Evolutionary conservation across 2,888 invertebrate species (phyloP), one percentile per base, ranked within the genome.

Genomic region (Andrena dorsata): DNA sequence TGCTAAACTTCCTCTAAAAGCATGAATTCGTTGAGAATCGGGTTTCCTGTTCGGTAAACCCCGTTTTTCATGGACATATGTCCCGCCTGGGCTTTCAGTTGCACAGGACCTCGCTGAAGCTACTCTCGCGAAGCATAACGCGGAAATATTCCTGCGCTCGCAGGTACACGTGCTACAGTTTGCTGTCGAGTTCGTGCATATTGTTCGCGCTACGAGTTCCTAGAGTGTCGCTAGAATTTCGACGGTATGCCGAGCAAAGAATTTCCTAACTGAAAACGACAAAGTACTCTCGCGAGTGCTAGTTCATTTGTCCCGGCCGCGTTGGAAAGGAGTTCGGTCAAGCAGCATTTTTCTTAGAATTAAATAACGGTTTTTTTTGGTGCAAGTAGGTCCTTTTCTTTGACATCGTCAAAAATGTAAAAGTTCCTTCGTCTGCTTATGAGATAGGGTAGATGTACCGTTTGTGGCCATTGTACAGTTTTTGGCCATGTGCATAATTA

Each of bases 151-250:
- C 30, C 32, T 30, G 35, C n/a, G 53, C 26, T 26, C 58, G 8
- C 23, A 13, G n/a, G 7, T 66, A 49, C 60, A 53, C 51, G 32
- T 64, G 56, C 30, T 26, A 20, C 20, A 79, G 64, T 76, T 65
- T 41, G 51, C 26, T 23, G 56, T 20, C 53, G 56, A 71, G 58
- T 73, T 80, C 61, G 51, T 47, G 68, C 20, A 72, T 58, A 72
- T 63, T 72, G 63, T 63, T 30, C 56, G 68, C 41, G 81, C 69
- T 70, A 69, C 74, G 60, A 80, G 51, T 32, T 70, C 10, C 41
- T 56, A 30, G 20, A 60, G 58, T 47, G 79, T 66, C 63, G 58
- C 65, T 64, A 51, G 60, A 73, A 73, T 81, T 74, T 65, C 28
- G 20, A 28, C 49, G 68, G 68, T 56, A 58, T 16, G 56, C 2